Evolutionary conservation across 2,113 vertebrate species (phyloP).

Genomic region (Sarotherodon lohbergeri): DNA sequence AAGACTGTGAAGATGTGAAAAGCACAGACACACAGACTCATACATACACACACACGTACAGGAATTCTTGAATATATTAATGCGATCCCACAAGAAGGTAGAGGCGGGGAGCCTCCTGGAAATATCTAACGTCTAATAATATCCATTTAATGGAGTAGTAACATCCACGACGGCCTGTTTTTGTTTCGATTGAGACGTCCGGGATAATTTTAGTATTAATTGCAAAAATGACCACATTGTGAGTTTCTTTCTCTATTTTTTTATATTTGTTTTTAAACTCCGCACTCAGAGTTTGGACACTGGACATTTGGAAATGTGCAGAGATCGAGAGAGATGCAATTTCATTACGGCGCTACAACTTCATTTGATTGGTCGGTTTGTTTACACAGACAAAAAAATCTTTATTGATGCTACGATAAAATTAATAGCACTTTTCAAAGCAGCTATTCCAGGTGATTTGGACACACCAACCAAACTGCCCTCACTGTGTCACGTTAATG

Average conservation of each 20-base stretch:
- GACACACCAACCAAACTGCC: neutral
- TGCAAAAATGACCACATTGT: neutral
- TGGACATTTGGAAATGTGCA: neutral
- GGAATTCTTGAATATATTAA: too few species aligned
- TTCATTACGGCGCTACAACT: neutral
- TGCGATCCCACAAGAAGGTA: too few species aligned
- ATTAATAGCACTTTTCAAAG: neutral
- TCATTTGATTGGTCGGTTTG: neutral
- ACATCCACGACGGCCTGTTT: neutral
- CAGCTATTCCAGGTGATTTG: neutral
- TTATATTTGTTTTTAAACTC: fast-evolving
- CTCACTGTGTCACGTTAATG: neutral
- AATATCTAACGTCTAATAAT: too few species aligned
- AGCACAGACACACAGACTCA: too few species aligned
- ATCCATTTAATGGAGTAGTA: too few species aligned
- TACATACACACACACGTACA: too few species aligned
- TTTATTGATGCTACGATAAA: neutral
- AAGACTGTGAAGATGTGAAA: too few species aligned
- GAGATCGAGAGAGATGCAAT: fast-evolving
- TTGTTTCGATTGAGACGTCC: neutral
- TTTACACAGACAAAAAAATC: neutral
- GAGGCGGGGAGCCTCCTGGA: too few species aligned
- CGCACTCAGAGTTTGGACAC: neutral
- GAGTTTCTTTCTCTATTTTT: neutral
- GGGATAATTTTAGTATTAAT: neutral